Evolutionary conservation across 2,888 invertebrate species (phyloP), one percentile per base, ranked within the genome.

Genomic region (Mythimna albipuncta): DNA sequence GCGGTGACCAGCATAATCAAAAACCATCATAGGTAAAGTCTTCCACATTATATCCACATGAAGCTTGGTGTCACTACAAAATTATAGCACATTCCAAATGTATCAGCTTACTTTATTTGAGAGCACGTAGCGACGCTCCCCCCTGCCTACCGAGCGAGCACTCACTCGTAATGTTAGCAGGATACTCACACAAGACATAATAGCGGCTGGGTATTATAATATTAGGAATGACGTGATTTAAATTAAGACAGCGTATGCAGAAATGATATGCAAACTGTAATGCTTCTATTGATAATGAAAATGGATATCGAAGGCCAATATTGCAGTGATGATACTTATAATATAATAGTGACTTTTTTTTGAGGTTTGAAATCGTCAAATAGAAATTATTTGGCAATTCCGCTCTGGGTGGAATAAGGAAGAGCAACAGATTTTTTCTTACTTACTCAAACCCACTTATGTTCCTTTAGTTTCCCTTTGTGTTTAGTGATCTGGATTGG

Each of bases 51-150:
- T 50, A 72, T 75, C 63, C 4, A 35, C 67, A 13, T 21, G 16
- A 72, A 41, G 21, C 26, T 44, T 91, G 90, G 91, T 84, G 77
- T 73, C 85, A 62, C 81, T 84, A 89, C 77, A 80, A 80, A 84
- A 87, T 85, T 81, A 86, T 85, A 88, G 86, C 90, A 89, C 91
- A 92, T 91, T 91, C 90, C 91, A 89, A 90, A 89, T 91, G 90
- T 89, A 88, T 85, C 86, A 84, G 86, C 86, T 88, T 88, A 90
- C 89, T 91, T 92, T 92, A 94, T 94, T 94, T 91, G 90, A 90
- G 91, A 92, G 87, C 94, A 94, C 94, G 94, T 94, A 91, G 62
- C 57, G 62, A 74, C 72, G 79, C 64, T 61, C 79, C 88, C 88
- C 83, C 84, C 88, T 87, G 89, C 87, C 88, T 71, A 47, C 71